Evolutionary conservation across 2,113 vertebrate species (phyloP).

Genomic region (Coturnix japonica): DNA sequence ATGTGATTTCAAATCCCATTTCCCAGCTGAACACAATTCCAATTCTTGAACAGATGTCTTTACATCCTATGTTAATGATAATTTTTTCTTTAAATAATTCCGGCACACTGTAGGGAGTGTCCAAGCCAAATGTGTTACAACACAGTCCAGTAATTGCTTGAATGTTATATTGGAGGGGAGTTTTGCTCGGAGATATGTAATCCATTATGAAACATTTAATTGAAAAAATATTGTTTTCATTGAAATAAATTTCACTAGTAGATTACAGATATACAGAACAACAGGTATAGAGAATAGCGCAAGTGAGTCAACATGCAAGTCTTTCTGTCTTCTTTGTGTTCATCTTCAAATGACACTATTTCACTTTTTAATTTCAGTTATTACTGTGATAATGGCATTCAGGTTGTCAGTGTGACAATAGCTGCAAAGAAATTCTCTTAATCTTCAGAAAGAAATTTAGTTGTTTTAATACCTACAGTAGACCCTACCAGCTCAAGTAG

Average conservation of each 20-base stretch:
- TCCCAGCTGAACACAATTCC: background rate
- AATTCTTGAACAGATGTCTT: background rate
- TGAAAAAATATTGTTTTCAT: background rate
- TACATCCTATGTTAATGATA: background rate
- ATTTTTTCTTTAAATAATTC: background rate
- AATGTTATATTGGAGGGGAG: background rate
- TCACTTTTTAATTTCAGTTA: constrained; percentile 36
- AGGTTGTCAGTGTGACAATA: constrained; percentile 14
- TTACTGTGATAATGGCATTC: constrained; percentile 30
- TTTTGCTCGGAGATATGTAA: constrained; percentile 14
- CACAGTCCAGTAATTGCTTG: background rate
- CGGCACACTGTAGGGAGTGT: background rate
- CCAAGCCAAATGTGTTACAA: background rate
- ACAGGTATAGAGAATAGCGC: background rate
- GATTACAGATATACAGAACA: background rate
- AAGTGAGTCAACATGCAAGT: background rate
- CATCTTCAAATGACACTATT: constrained; percentile 13
- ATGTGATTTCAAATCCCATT: background rate
- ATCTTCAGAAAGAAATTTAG: constrained; percentile 13
- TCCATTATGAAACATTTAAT: constrained; percentile 19
- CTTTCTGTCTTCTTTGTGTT: background rate
- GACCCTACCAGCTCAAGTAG: background rate
- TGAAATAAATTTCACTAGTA: background rate
- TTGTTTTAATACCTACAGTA: background rate
- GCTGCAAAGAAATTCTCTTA: constrained; percentile 5